Base-by-base conservation (phyloP, 2,888 invertebrate species). In the Eilema griseolum region DNA sequence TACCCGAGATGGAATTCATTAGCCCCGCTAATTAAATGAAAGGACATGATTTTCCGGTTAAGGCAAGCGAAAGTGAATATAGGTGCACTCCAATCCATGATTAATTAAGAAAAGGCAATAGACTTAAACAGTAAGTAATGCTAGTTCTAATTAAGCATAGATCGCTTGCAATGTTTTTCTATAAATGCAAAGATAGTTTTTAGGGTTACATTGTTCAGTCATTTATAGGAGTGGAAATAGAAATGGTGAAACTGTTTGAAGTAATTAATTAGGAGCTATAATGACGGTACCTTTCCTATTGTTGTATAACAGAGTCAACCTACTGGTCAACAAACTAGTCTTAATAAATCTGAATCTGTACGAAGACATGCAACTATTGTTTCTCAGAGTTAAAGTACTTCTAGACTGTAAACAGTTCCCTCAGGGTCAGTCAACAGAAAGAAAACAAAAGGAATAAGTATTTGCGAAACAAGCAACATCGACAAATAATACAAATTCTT, bases 1-100 rank as follows among this genome's bases (percentile, higher is more conserved):
- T 84, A 84, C 91, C 91, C 82, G 86, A 88, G 89, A 92, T 89
- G 91, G 92, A 86, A 89, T 92, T 93, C 90, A 92, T 93, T 93
- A 92, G 85, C 84, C 81, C 78, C 84, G 82, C 92, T 87, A 93
- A 93, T 93, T 93, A 93, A 92, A 90, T 89, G 89, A 88, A 87
- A 85, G 86, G 87, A 88, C 92, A 91, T 90, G 92, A 91, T 89
- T 91, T 88, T 87, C 90, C 89, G 86, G 88, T 88, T 89, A 89
- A 89, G 90, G 82, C 46, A 72, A 63, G 82, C 85, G 87, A 90
- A 89, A 91, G 88, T 88, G 86, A 88, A 88, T 86, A 89, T 90
- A 85, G 89, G 89, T 88, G 89, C 85, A 74, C 79, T 83, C 67
- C 66, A 72, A 80, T 67, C 83, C 82, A 85, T 90, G 90, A 91